Base-by-base conservation (phyloP, 2,113 vertebrate species). In the Chinchilla lanigera region DNA sequence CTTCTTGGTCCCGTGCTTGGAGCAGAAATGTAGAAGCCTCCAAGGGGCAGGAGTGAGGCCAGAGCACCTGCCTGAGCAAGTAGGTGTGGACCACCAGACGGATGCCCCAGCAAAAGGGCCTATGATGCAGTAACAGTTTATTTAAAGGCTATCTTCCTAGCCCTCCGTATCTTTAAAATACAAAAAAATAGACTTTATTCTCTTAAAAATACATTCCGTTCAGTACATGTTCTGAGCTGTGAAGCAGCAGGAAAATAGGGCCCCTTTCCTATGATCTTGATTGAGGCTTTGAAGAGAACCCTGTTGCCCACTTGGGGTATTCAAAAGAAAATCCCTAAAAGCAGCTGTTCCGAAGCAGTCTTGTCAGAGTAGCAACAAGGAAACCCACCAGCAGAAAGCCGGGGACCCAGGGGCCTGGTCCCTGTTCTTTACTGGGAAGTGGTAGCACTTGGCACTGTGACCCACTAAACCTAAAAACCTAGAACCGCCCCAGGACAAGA, bases 191-290 rank as follows among this genome's bases (percentile, higher is more conserved):
- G 95, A 98, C 98, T 98, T 98, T 98, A 98, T 98, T 98, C 93
- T 98, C 95, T 98, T 99, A 98, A 99, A 99, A 99, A 99, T 99
- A 99, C 98, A 99, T 99, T 99, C 98, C 98, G 96, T 97, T 96
- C 98, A 98, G 97, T 98, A 97, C 96, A 93, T 97, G 97, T 97
- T 98, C 97, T 97, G 95, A 97, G 97, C 98, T 97, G 98, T 96
- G 50, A 88, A 94, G 97, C 97, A 97, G 98, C 96, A 98, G 97
- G 96, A 97, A 97, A 96, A 96, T 87, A 90, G 96, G 96, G 96
- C 93, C 90, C 92, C 96, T 96, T 97, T 97, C 95, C 96, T 97
- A 86, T 96, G 94, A 88, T 89, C 95, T 91, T 94, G 73, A 86
- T 52, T 93, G 96, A 97, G 96, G 94, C 83, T 90, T 77, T 77